Conservation (phyloP, 2,797 vertebrate genomes). For the Notolepis coatsorum region DNA sequence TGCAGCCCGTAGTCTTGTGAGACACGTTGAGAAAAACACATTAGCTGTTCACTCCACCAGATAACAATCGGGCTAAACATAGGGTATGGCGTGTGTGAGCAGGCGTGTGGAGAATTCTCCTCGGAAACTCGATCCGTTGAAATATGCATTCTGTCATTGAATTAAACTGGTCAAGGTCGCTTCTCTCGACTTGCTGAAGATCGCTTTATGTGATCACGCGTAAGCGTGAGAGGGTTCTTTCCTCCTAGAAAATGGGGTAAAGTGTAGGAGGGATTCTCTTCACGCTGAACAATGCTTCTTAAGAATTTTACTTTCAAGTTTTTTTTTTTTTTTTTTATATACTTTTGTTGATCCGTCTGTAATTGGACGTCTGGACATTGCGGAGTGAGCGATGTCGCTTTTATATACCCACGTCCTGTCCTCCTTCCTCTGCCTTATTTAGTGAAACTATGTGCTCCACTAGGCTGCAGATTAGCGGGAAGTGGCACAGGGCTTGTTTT, state of each 20-base stretch:
- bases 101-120: not conserved
- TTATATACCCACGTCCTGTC: constrained; percentile 10
- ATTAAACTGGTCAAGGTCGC: constrained; percentile 17
- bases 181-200: constrained; percentile 14
- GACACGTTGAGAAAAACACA: not conserved
- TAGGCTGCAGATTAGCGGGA: constrained; percentile 55
- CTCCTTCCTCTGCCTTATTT: constrained; percentile 19
- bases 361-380: constrained; percentile 10
- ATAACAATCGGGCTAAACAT: not conserved
- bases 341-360: not conserved
- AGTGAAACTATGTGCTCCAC: constrained; percentile 50
- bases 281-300: not conserved
- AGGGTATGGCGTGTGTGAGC: not conserved
- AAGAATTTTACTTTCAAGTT: too few species aligned
- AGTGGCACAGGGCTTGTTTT: constrained; percentile 68
- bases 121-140: constrained; percentile 5
- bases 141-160: constrained; percentile 8
- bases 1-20: not conserved
- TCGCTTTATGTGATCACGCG: too few species aligned
- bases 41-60: not conserved
- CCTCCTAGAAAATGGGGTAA: too few species aligned
- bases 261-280: not conserved
- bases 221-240: too few species aligned
- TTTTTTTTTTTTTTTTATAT: not conserved
- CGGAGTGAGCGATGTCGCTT: constrained; percentile 1